Evolutionary conservation across 1,140 invertebrate species (phyloP), one percentile per base, ranked within the genome.

Genomic region (Solenopsis fugax): DNA sequence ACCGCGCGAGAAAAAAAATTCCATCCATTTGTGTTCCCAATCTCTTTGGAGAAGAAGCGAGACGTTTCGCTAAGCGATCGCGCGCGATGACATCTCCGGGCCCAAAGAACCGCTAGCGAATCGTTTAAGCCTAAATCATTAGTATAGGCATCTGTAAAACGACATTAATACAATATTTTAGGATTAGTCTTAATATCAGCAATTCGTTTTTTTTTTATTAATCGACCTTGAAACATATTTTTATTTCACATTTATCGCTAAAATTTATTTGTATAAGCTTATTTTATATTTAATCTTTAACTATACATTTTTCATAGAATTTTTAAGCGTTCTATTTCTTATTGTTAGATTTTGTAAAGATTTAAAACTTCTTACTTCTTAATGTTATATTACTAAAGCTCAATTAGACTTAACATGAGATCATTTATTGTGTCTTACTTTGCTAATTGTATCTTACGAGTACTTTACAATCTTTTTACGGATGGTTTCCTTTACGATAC

Each of bases 1-100:
- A 81, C 81, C 71, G 65, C 1, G 71, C 12, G 29, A 85, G 64
- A 54, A 85, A 85, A 85, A 85, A 85, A 77, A 85, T 64, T 78
- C 37, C 29, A 13, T 64, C 13, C 41, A 29, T 76, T 85, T 50
- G 34, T 86, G 7, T 86, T 80, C 64, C 41, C 60, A 80, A 80
- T 78, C 41, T 34, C n/a, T 5, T 73, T 18, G 9, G 7, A 60
- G 54, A 48, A 58, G 37, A 21, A 58, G 24, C n/a, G 58, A 4
- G 67, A 37, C 34, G 37, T 72, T 72, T 75, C 7, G 29, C 50
- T 71, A 71, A 16, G 21, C 16, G 21, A 54, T 24, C 48, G 50
- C 34, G 50, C 45, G 37, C 34, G 12, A 41, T 80, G 34, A 80
- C 29, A 41, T 56, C 50, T 69, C 37, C 18, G 24, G 3, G 7